These are phyloP conservation scores for Catagonus wagneri DNA, from an alignment of 2,113 vertebrate species.

Conservation along the genomic window DNA sequence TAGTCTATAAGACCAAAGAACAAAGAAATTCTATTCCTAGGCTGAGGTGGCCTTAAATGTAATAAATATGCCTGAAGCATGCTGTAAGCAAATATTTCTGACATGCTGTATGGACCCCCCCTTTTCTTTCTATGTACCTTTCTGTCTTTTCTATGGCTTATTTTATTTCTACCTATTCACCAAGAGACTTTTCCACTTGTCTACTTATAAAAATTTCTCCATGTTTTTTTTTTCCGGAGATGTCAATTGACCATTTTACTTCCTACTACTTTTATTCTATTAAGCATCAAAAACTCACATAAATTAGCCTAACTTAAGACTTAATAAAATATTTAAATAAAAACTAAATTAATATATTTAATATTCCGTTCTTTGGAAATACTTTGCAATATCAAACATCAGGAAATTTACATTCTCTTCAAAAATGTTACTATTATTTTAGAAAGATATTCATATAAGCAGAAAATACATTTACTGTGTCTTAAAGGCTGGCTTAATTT, in stretches of 20 bases:
- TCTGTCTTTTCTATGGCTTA: not conserved
- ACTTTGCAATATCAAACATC: constrained; percentile 76
- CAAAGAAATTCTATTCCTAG: constrained; percentile 82
- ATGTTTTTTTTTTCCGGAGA: constrained; percentile 14
- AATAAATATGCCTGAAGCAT: constrained; percentile 75
- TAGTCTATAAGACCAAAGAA: constrained; percentile 79
- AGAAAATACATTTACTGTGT: constrained; percentile 25
- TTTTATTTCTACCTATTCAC: constrained; percentile 64
- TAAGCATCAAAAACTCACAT: not conserved
- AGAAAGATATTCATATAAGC: constrained; percentile 82
- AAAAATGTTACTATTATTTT: constrained; percentile 69
- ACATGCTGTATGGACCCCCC: constrained; percentile 63
- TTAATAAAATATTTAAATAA: not conserved
- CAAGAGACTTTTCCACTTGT: constrained; percentile 38
- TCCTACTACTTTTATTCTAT: not conserved
- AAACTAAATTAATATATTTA: not conserved
- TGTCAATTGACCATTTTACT: not conserved
- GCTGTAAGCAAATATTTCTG: constrained; percentile 71
- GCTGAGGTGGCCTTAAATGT: constrained; percentile 78
- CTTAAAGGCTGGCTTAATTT: constrained; percentile 70
- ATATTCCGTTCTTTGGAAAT: not conserved
- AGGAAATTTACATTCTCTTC: constrained; percentile 68
- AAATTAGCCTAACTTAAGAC: not conserved
- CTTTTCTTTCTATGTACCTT: not conserved
- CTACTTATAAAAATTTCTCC: not conserved